A percentile compares a stretch with the other conserved stretches of the same genome.
phyloP scores from a whole-genome alignment of 1,140 invertebrate species.

The Hylaeus volcanicus region DNA sequence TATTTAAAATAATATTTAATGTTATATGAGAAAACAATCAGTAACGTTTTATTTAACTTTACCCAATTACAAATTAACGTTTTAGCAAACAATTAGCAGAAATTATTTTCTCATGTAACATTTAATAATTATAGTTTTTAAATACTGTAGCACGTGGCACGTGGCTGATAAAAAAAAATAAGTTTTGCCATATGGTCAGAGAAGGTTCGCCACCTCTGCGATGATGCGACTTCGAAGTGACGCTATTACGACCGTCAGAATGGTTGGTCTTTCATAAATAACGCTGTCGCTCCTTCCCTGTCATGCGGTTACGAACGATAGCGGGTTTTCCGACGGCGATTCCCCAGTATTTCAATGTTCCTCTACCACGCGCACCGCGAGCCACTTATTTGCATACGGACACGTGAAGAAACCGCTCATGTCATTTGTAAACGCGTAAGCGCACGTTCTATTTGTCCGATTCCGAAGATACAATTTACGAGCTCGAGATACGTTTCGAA shows the following conservation, averaged over 20 bases:
- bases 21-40: too few species aligned
- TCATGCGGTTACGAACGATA: not conserved
- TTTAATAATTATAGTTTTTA: too few species aligned
- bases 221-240: not conserved
- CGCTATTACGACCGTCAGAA: not conserved
- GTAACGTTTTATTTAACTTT: too few species aligned
- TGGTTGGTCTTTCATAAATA: not conserved
- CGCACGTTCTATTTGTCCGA: not conserved
- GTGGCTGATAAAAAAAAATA: too few species aligned
- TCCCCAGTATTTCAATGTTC: slow-evolving; percentile 1
- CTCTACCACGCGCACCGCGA: not conserved
- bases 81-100: too few species aligned
- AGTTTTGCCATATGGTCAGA: too few species aligned
- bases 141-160: too few species aligned
- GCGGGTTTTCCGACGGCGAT: not conserved
- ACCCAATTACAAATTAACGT: too few species aligned
- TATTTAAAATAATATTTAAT: too few species aligned
- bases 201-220: too few species aligned
- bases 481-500: not conserved
- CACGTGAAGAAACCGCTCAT: not conserved
- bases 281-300: not conserved
- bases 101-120: too few species aligned
- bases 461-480: not conserved
- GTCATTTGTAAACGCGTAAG: not conserved
- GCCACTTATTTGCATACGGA: not conserved